Base-by-base conservation (phyloP, 2,888 invertebrate genomes). In the Acrobasis repandana region DNA sequence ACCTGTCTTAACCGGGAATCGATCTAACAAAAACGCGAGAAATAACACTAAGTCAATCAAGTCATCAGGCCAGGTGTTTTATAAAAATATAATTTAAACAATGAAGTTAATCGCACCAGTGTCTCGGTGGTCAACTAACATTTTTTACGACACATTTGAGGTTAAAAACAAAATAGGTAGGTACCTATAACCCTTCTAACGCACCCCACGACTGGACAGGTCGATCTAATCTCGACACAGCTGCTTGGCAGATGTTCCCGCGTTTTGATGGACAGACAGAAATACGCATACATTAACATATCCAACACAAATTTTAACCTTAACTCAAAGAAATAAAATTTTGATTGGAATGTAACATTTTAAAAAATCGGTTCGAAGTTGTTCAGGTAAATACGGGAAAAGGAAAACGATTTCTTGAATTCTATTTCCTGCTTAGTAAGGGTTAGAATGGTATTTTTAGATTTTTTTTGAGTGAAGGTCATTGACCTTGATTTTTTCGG, bases 241-340 rank as follows among this genome's bases (percentile, higher is more conserved):
- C 90, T 90, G 90, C 79, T 75, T 65, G 83, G 85, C 91, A 90
- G 90, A 90, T 90, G 90, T 85, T 82, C 67, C 16, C 66, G 58
- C 43, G 50, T 61, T 52, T 49, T 61, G 62, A 68, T 56, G 69
- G 69, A 69, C 67, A 56, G 66, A 60, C 65, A 38, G n/a, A n/a
- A n/a, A 20, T 46, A 64, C 65, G 63, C 54, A 63, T 58, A 54
- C 54, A 54, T 54, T 54, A 54, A 6, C 11, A 36, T 10, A 1
- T 20, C n/a, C 36, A 15, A 18, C 20, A 10, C 57, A 18, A 34
- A 20, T 38, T 28, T 46, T 36, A 33, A 16, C 61, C n/a, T 56
- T 63, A 62, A 36, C 9, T 1, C 18, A 16, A 18, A 5, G 10
- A 1, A 9, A 43, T 60, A 64, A 28, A 46, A 43, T 43, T 47